phyloP scores from a whole-genome alignment of 1,140 invertebrate species.

The Orchestia grillus region DNA sequence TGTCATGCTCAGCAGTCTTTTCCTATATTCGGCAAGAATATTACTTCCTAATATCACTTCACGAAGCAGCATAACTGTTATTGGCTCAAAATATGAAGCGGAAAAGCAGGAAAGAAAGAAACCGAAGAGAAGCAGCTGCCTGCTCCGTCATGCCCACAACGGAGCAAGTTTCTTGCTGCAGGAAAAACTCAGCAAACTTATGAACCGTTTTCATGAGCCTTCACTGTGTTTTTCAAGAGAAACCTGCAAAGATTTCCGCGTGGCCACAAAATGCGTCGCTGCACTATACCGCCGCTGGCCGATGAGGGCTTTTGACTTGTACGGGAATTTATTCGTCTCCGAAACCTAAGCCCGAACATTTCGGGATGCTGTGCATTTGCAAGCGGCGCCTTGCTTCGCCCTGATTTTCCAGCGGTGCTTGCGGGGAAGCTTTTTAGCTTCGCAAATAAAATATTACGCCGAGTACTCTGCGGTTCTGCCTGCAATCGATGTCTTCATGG shows the following conservation, averaged over 20 bases:
- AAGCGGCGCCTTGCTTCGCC: conserved; percentile 16
- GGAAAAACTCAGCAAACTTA: conserved; percentile 1
- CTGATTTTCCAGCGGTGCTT: not conserved
- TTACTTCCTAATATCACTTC: not conserved
- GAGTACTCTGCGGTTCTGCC: not conserved
- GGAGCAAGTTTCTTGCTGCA: not conserved
- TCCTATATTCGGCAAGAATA: not conserved
- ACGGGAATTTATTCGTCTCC: conserved; percentile 54
- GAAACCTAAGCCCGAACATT: conserved; percentile 50
- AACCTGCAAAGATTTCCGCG: conserved; percentile 8
- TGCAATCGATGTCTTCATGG: not conserved
- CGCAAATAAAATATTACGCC: not conserved
- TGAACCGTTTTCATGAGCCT: conserved; percentile 3
- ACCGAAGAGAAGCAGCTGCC: not conserved
- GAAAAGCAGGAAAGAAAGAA: not conserved
- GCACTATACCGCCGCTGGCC: conserved; percentile 11
- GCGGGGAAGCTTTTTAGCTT: not conserved
- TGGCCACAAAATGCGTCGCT: conserved; percentile 26
- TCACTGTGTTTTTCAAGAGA: conserved; percentile 20
- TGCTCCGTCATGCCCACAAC: not conserved
- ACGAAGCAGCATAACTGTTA: not conserved
- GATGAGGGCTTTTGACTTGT: conserved; percentile 53
- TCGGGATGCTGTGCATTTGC: conserved; percentile 42
- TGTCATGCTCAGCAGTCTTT: not conserved
- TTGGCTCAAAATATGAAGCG: not conserved